These are phyloP conservation scores for Stomorhina lunata DNA, from an alignment of 2,888 invertebrate genomes.

Conservation along the genomic window DNA sequence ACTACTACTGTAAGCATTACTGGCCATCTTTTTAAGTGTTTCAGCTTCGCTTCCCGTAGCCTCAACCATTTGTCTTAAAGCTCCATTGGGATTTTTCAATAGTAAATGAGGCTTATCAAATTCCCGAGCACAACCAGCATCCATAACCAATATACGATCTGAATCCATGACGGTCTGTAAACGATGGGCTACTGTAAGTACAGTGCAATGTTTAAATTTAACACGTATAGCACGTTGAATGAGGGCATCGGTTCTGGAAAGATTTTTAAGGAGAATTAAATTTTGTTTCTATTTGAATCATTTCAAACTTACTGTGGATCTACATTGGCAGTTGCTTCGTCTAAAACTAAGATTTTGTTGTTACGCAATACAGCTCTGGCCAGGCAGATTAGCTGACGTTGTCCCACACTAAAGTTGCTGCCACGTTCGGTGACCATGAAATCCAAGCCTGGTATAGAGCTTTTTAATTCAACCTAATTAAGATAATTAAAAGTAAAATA, in stretches of 20 bases:
- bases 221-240: constrained; percentile 91
- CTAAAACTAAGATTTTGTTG: constrained; percentile 84
- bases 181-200: constrained; percentile 94
- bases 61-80: constrained; percentile 86
- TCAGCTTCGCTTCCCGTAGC: constrained; percentile 82
- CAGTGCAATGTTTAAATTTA: constrained; percentile 91
- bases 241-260: constrained; percentile 87
- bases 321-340: constrained; percentile 87
- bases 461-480: constrained; percentile 82
- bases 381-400: constrained; percentile 85
- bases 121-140: constrained; percentile 88
- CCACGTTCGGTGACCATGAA: constrained; percentile 82
- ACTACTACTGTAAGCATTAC: constrained; percentile 75
- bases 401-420: constrained; percentile 84
- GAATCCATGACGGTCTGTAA: constrained; percentile 96
- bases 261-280: background rate
- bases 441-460: constrained; percentile 81
- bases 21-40: constrained; percentile 80
- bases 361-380: constrained; percentile 84
- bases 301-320: constrained; percentile 81
- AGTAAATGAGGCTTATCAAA: constrained; percentile 86
- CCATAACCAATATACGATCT: constrained; percentile 92
- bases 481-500: background rate
- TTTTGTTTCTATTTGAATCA: constrained; percentile 66
- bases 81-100: constrained; percentile 83